phyloP scores from a whole-genome alignment of 2,113 vertebrate genomes.

The Charadrius vociferus region DNA sequence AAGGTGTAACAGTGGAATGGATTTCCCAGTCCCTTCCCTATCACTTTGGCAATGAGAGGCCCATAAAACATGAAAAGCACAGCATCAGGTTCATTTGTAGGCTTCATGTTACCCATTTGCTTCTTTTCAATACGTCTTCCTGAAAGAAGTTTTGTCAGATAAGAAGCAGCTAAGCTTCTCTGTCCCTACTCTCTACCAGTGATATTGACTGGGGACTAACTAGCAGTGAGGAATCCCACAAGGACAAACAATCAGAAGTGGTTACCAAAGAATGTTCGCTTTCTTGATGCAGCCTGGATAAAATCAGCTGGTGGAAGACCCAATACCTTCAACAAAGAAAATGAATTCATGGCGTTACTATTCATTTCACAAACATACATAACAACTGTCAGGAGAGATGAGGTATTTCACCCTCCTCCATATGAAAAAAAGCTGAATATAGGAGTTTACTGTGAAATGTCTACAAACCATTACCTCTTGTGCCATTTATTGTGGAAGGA shows the following conservation, averaged over 20 bases:
- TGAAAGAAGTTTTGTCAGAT: background rate
- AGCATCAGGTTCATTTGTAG: background rate
- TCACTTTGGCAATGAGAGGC: background rate
- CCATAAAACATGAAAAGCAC: background rate
- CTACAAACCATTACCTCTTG: background rate
- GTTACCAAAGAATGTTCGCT: constrained; percentile 89
- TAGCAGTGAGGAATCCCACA: background rate
- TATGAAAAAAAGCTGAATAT: background rate
- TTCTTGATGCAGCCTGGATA: constrained; percentile 86
- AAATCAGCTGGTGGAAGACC: constrained; percentile 88
- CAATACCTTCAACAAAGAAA: constrained; percentile 79
- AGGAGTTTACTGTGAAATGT: background rate
- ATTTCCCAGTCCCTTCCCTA: background rate
- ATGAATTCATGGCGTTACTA: background rate
- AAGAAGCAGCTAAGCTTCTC: background rate
- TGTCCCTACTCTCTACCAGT: background rate
- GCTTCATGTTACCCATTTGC: background rate
- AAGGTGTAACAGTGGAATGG: background rate
- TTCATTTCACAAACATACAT: background rate
- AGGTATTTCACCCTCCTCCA: background rate
- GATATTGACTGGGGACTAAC: background rate
- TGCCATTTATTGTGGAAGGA: background rate
- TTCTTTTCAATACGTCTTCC: background rate
- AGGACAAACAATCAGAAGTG: background rate
- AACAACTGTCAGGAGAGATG: background rate